phyloP scores from a whole-genome alignment of 2,113 vertebrate genomes.

The Varanus komodoensis region DNA sequence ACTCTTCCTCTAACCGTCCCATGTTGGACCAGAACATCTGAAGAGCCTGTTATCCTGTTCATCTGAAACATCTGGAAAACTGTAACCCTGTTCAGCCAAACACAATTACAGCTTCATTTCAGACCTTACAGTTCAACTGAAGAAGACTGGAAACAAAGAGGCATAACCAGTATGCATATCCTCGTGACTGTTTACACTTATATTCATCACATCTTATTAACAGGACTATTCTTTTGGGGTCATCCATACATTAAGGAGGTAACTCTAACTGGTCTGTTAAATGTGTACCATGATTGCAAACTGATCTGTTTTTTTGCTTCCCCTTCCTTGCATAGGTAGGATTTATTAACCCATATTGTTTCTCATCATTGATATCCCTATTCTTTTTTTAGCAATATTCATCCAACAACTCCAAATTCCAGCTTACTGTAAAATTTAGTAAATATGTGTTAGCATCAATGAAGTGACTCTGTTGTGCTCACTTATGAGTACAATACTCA shows the following conservation, averaged over 20 bases:
- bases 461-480: constrained; percentile 3
- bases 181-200: too few species aligned
- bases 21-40: too few species aligned
- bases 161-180: too few species aligned
- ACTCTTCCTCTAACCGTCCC: too few species aligned
- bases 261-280: not conserved
- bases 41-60: too few species aligned
- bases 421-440: not conserved
- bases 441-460: not conserved
- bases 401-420: not conserved
- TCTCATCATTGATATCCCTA: not conserved
- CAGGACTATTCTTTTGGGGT: not conserved
- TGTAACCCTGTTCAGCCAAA: too few species aligned
- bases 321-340: too few species aligned
- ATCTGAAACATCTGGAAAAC: too few species aligned
- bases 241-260: not conserved
- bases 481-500: not conserved
- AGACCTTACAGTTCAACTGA: too few species aligned
- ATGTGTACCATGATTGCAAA: not conserved
- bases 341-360: not conserved
- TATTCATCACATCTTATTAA: not conserved
- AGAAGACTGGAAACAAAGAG: too few species aligned
- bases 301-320: not conserved
- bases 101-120: too few species aligned
- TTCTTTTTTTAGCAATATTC: not conserved